Conservation (phyloP, 2,888 invertebrate species). For the Acrocera orbiculus region DNA sequence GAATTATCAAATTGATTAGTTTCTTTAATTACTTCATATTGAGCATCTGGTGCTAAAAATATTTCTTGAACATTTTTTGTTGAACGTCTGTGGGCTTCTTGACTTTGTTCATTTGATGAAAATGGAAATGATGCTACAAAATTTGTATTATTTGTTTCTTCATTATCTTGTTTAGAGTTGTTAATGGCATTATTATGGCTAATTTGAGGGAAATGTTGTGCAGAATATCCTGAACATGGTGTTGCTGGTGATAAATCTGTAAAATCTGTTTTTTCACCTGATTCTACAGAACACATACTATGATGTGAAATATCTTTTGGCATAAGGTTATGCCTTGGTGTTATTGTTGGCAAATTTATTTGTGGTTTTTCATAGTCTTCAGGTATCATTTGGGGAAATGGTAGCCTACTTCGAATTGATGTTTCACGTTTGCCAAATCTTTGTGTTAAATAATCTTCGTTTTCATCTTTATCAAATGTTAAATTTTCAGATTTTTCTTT, state of each 20-base stretch:
- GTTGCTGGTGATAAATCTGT: constrained; percentile 31
- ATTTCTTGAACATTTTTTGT: constrained; percentile 26
- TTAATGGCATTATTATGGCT: constrained; percentile 4
- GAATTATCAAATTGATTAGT: constrained; percentile 15
- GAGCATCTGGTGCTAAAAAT: constrained; percentile 42
- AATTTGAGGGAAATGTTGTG: constrained; percentile 13
- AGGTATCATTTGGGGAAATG: constrained; percentile 33
- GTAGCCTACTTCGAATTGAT: constrained; percentile 40
- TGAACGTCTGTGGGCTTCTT: constrained; percentile 30
- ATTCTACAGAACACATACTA: constrained; percentile 30
- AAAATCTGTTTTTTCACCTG: constrained; percentile 31
- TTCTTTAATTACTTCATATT: constrained; percentile 38
- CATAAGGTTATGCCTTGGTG: constrained; percentile 20
- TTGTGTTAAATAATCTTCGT: constrained; percentile 40
- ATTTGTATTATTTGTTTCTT: constrained; percentile 16
- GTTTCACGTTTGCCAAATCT: constrained; percentile 39
- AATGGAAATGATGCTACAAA: constrained; percentile 29
- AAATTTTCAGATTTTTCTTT: constrained; percentile 6
- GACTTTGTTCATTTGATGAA: constrained; percentile 30
- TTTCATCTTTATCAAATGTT: constrained; percentile 19
- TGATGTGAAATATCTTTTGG: constrained; percentile 27
- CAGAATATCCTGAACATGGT: constrained; percentile 20
- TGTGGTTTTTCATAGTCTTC: constrained; percentile 25
- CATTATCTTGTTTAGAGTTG: constrained; percentile 10
- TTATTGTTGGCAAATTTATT: constrained; percentile 19